Conservation (phyloP, 2,888 invertebrate genomes). For the Heteromyza rotundicornis region DNA sequence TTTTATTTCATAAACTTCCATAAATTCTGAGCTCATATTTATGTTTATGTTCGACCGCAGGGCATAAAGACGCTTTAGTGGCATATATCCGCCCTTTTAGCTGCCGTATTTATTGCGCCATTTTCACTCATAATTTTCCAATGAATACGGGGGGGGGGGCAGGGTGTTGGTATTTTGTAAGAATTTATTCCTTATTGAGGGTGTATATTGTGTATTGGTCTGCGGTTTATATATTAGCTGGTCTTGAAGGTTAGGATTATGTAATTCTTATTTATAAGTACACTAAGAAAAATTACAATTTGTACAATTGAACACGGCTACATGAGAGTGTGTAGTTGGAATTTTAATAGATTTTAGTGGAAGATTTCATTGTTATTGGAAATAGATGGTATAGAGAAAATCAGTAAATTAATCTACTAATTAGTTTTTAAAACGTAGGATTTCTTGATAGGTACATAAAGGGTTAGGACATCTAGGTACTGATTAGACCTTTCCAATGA, state of each 20-base stretch:
- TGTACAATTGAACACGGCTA: too few species aligned
- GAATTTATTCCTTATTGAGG: background rate
- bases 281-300: background rate
- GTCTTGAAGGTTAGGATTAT: background rate
- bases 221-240: background rate
- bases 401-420: too few species aligned
- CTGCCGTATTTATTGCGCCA: conserved; percentile 1
- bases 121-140: conserved; percentile 1
- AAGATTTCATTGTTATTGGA: too few species aligned
- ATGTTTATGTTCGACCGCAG: background rate
- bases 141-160: background rate
- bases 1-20: too few species aligned
- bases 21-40: too few species aligned
- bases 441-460: too few species aligned
- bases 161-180: background rate
- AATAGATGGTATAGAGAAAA: too few species aligned
- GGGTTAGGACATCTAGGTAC: too few species aligned
- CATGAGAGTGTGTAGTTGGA: too few species aligned
- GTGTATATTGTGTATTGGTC: background rate
- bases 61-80: background rate
- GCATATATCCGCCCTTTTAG: conserved; percentile 1
- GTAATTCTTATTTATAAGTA: background rate
- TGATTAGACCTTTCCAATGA: too few species aligned
- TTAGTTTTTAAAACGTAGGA: too few species aligned
- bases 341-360: too few species aligned